Base-by-base conservation (phyloP, 2,797 vertebrate genomes). In the Sebastes aleutianus region DNA sequence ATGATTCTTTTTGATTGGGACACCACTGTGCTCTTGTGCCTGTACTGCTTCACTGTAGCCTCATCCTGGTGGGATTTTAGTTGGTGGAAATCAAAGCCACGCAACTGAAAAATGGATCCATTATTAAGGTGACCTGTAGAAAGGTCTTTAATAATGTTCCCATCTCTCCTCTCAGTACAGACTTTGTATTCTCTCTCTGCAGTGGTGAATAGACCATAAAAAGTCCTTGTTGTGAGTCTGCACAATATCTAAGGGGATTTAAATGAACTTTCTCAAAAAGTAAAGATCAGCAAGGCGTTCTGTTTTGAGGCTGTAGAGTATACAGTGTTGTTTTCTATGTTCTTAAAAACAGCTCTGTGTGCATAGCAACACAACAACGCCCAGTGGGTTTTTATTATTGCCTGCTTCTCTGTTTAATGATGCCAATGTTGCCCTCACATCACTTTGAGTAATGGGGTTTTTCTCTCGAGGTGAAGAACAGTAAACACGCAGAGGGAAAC, bases 371-470 rank as follows among this genome's bases (percentile, higher is more conserved):
- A 10, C 77, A 84, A 54, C 70, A 53, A 43, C 3, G 2, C 71
- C 82, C 84, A 47, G 70, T 70, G 61, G 72, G 22, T 64, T 78
- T 84, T 74, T 83, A 70, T 87, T 86, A 76, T 71, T 75, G 74
- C 62, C 72, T 43, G 39, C 39, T 3, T 70, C 74, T 83, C 58
- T 16, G 57, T 68, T 83, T 80, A 84, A 83, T 87, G 83, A 89
- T 74, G 79, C 63, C 75, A 78, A 11, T 5, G n/a, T 75, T 76
- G 70, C 32, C 74, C 75, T 81, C 77, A 29, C 68, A 29, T 84
- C 78, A 74, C 77, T 82, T 73, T 78, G 75, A 86, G 66, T 76
- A 80, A 67, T 71, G 73, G 31, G 70, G 39, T 73, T 91, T 39
- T 79, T 82, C 79, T 86, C 65, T 34, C 1, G 2, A 66, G 74